A percentile compares a stretch with the other conserved stretches of the same genome.
Conservation (phyloP, 2,888 invertebrate species). For the Tribolium freemani region DNA sequence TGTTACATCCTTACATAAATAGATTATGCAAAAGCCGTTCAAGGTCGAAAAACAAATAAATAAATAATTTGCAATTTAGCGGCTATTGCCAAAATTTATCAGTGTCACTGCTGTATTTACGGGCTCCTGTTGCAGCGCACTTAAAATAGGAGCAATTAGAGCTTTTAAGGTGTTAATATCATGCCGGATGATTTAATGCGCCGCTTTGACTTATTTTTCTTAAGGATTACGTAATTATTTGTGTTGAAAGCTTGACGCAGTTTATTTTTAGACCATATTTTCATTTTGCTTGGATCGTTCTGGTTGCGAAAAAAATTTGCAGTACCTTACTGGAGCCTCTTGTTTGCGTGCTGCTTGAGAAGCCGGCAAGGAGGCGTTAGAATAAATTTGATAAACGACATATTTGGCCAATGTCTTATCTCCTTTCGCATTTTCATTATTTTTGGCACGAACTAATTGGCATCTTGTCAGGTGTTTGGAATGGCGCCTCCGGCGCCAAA, state of each 20-base stretch:
- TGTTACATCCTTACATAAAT: slow-evolving; percentile 25
- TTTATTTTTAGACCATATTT: slow-evolving; percentile 31
- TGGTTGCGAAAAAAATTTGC: slow-evolving; percentile 8
- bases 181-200: slow-evolving; percentile 1
- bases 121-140: neutral
- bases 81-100: slow-evolving; percentile 46
- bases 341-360: neutral
- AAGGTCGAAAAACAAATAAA: slow-evolving; percentile 52
- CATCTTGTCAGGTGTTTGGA: neutral
- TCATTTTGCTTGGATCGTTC: slow-evolving; percentile 12
- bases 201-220: slow-evolving; percentile 15
- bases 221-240: slow-evolving; percentile 34
- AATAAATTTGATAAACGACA: slow-evolving; percentile 13
- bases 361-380: neutral
- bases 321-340: slow-evolving; percentile 31
- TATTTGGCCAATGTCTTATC: slow-evolving; percentile 19
- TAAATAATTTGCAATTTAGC: slow-evolving; percentile 46
- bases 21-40: slow-evolving; percentile 43
- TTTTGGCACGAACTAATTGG: neutral
- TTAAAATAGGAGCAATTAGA: neutral
- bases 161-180: slow-evolving; percentile 3
- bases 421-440: neutral
- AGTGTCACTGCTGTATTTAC: slow-evolving; percentile 31
- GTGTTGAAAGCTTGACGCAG: slow-evolving; percentile 14
- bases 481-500: neutral